These are phyloP conservation scores for Liolophura sinensis DNA, from an alignment of 1,140 invertebrate species.

Conservation along the genomic window DNA sequence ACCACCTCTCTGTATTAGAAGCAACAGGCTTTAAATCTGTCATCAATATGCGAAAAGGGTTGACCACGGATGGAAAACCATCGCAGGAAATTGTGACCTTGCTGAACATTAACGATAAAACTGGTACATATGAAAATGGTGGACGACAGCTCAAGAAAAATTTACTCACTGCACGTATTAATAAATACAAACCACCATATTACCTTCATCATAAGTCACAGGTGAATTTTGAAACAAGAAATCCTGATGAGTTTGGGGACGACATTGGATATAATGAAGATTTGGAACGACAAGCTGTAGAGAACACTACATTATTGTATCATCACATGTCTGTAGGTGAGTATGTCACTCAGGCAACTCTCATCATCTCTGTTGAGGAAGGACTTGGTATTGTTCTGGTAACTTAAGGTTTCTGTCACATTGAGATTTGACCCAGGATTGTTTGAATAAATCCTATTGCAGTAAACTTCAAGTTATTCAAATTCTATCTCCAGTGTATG, in stretches of 20 bases:
- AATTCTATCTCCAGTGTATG: too few species aligned
- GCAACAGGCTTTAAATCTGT: slow-evolving; percentile 33
- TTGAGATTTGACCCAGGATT: too few species aligned
- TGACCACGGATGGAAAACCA: slow-evolving; percentile 24
- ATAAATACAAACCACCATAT: slow-evolving; percentile 25
- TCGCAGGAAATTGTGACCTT: slow-evolving; percentile 40
- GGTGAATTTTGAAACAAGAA: slow-evolving; percentile 41
- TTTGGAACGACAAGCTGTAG: slow-evolving; percentile 26
- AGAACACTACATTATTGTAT: slow-evolving; percentile 30
- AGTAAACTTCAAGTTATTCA: too few species aligned
- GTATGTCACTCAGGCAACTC: slow-evolving; percentile 7
- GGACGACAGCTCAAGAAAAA: slow-evolving; percentile 26
- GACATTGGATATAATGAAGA: slow-evolving; percentile 46
- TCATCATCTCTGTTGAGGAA: too few species aligned
- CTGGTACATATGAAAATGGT: slow-evolving; percentile 32
- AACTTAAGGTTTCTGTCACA: too few species aligned
- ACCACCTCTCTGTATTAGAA: slow-evolving; percentile 30
- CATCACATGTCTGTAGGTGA: slow-evolving; percentile 42
- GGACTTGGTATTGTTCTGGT: too few species aligned
- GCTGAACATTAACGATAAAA: slow-evolving; percentile 37
- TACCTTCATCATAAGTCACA: slow-evolving; percentile 33
- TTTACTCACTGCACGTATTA: slow-evolving; percentile 31
- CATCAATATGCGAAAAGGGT: slow-evolving; percentile 38
- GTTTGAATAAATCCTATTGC: too few species aligned
- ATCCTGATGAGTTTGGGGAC: slow-evolving; percentile 48